Conservation (phyloP, 2,888 invertebrate species). For the Terebella lapidaria region DNA sequence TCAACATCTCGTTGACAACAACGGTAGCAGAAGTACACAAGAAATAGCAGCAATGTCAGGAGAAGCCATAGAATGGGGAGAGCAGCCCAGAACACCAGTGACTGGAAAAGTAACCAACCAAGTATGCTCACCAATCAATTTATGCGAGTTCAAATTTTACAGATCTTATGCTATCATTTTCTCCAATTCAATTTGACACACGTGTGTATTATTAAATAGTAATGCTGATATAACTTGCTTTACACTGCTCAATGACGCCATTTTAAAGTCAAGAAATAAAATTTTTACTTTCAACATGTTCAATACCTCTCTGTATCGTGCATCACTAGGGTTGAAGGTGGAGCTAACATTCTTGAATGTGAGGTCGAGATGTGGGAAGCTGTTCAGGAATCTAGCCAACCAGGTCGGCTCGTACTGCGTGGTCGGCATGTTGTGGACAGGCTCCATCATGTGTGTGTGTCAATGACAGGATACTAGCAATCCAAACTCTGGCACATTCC, state of each 20-base stretch:
- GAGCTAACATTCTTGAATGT: slow-evolving; percentile 83
- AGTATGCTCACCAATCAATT: too few relatives aligned
- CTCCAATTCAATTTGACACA: too few relatives aligned
- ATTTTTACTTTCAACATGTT: too few relatives aligned
- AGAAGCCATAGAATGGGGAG: slow-evolving; percentile 92
- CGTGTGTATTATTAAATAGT: background rate
- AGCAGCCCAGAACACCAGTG: slow-evolving; percentile 85
- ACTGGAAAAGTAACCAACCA: slow-evolving; percentile 62
- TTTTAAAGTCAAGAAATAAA: too few relatives aligned
- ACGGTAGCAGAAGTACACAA: slow-evolving; percentile 87
- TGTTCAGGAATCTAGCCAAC: slow-evolving; percentile 78
- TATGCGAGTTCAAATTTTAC: too few relatives aligned
- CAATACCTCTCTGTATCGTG: slow-evolving; percentile 87
- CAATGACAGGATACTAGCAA: too few relatives aligned
- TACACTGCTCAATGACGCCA: too few relatives aligned
- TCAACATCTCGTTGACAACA: slow-evolving; percentile 75
- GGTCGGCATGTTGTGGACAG: too few relatives aligned
- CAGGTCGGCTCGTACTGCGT: slow-evolving; percentile 18
- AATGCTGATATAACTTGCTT: background rate
- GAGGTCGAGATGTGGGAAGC: slow-evolving; percentile 87
- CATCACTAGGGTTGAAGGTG: slow-evolving; percentile 83
- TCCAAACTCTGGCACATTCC: too few relatives aligned
- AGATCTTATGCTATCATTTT: too few relatives aligned
- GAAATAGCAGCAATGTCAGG: slow-evolving; percentile 78
- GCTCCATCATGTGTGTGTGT: too few relatives aligned